phyloP scores from a whole-genome alignment of 1,140 invertebrate species.

The Thaumatotibia leucotreta region DNA sequence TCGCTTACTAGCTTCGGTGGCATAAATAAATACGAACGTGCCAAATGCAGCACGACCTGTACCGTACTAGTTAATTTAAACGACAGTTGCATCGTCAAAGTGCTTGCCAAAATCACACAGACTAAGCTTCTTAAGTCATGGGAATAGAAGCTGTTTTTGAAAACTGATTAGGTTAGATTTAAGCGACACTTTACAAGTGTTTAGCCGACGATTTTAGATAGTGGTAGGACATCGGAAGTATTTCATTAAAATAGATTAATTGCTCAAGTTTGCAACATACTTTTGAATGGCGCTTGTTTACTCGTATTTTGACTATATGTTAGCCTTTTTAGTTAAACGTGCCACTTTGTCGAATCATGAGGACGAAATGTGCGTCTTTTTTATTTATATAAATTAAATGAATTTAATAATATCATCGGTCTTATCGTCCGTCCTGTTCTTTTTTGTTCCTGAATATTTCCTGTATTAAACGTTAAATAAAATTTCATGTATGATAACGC shows the following conservation, averaged over 20 bases:
- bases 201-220: neutral
- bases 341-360: no score
- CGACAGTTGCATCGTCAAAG: conserved; percentile 12
- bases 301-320: neutral
- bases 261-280: neutral
- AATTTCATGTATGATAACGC: no score
- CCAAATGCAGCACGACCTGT: conserved; percentile 52
- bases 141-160: neutral
- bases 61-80: conserved; percentile 14
- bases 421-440: no score
- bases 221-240: neutral
- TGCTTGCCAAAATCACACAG: neutral
- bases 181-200: neutral
- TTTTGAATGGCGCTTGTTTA: neutral
- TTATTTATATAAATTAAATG: no score
- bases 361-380: no score
- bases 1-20: conserved; percentile 41
- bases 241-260: conserved; percentile 1
- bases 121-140: neutral
- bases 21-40: conserved; percentile 54
- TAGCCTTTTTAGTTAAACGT: no score
- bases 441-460: no score
- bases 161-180: neutral
- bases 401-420: no score
- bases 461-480: no score